Evolutionary conservation across 2,113 vertebrate genomes (phyloP).

Genomic region (Aythya baeri): DNA sequence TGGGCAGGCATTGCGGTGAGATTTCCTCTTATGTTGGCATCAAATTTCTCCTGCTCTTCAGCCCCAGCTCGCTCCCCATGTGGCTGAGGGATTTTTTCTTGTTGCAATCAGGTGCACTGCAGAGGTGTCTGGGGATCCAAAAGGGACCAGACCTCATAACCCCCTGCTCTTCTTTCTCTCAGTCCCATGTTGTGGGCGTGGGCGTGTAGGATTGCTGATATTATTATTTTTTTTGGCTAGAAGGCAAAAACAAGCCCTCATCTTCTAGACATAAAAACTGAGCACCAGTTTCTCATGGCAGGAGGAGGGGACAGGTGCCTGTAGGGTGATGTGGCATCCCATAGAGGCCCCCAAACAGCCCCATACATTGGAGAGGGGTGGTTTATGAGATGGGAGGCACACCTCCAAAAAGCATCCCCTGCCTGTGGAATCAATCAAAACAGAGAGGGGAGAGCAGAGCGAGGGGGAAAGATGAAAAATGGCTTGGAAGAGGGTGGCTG

Average conservation of each 20-base stretch:
- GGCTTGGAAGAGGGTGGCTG: neutral
- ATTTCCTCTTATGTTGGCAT: neutral
- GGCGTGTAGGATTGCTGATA: accelerated
- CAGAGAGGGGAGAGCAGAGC: neutral
- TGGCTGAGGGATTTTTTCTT: neutral
- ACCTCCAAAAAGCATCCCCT: neutral
- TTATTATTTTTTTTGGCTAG: neutral
- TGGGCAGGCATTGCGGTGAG: neutral
- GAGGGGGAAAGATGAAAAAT: neutral
- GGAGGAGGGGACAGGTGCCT: too few species aligned
- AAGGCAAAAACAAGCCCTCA: neutral
- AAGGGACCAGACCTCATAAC: neutral
- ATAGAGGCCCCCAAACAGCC: accelerated
- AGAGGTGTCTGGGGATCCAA: neutral
- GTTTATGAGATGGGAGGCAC: accelerated
- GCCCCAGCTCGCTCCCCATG: neutral
- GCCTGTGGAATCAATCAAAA: neutral
- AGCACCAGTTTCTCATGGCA: accelerated
- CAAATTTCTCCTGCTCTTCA: neutral
- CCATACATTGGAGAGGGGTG: accelerated
- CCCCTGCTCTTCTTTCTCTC: neutral
- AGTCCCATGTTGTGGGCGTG: neutral
- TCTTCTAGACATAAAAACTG: neutral
- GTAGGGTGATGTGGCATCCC: neutral
- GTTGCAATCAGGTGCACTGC: neutral